These are phyloP conservation scores for Stegastes partitus DNA, from an alignment of 2,113 vertebrate species.

Conservation along the genomic window DNA sequence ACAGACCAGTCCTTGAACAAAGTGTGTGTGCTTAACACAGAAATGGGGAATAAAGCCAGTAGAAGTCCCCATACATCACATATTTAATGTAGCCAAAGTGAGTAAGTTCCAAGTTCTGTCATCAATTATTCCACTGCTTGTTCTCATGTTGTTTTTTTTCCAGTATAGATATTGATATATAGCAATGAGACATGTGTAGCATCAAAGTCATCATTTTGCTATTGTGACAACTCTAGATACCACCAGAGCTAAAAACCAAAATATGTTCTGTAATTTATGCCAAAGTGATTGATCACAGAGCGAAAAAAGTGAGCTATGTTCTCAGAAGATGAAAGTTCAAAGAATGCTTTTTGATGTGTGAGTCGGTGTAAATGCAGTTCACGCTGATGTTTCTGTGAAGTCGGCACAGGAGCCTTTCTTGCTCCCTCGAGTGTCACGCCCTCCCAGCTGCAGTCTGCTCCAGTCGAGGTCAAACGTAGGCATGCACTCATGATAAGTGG, in stretches of 20 bases:
- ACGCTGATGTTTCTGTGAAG: conserved; percentile 9
- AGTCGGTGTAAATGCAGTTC: conserved; percentile 22
- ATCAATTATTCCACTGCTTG: too few species aligned
- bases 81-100: too few species aligned
- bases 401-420: conserved; percentile 2
- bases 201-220: too few species aligned
- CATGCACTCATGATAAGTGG: conserved; percentile 56
- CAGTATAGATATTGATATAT: too few species aligned
- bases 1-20: too few species aligned
- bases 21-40: too few species aligned
- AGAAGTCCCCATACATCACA: too few species aligned
- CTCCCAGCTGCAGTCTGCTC: conserved; percentile 31
- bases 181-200: too few species aligned
- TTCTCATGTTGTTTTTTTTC: too few species aligned
- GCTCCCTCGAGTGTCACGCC: conserved; percentile 12
- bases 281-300: not conserved
- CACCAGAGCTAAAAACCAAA: not conserved
- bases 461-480: conserved; percentile 59
- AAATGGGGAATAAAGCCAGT: too few species aligned
- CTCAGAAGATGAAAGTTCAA: conserved; percentile 23
- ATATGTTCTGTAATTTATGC: not conserved
- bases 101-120: too few species aligned
- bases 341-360: conserved; percentile 36
- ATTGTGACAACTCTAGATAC: not conserved
- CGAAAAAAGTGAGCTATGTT: not conserved